A percentile compares a stretch with the other conserved stretches of the same genome.
These are phyloP conservation scores for Formica selysi DNA, from an alignment of 1,140 invertebrate genomes.

Conservation along the genomic window DNA sequence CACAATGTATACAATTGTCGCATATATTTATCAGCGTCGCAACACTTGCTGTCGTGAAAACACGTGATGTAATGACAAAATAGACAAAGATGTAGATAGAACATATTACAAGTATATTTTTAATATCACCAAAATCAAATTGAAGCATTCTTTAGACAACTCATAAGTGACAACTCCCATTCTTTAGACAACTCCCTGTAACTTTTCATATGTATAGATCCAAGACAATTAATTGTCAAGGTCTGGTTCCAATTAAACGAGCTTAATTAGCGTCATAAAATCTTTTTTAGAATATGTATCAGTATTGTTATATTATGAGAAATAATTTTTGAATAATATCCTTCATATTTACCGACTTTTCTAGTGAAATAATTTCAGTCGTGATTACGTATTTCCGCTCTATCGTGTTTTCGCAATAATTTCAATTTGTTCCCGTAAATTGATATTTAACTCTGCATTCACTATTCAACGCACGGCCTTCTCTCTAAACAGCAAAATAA, in stretches of 20 bases:
- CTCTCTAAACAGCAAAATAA: neutral
- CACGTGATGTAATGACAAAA: slow-evolving; percentile 19
- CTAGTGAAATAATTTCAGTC: neutral
- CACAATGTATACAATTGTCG: neutral
- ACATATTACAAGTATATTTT: neutral
- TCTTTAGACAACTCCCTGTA: neutral
- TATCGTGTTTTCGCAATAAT: neutral
- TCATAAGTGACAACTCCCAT: neutral
- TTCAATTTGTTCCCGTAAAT: neutral
- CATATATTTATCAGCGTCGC: neutral
- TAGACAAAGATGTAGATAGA: neutral
- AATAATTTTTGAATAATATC: neutral
- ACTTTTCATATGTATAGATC: neutral
- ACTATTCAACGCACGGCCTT: neutral
- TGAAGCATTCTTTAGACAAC: neutral
- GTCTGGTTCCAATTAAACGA: neutral
- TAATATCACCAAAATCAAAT: neutral
- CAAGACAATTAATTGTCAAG: neutral
- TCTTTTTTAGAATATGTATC: neutral
- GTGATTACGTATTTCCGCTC: neutral
- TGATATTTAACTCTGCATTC: neutral
- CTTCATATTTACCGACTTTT: neutral
- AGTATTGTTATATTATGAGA: neutral
- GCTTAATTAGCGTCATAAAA: slow-evolving; percentile 1
- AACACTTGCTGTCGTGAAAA: neutral